Evolutionary conservation across 64 coral and sea anemone genomes (phyloP).

Genomic region (Pocillopora verrucosa): DNA sequence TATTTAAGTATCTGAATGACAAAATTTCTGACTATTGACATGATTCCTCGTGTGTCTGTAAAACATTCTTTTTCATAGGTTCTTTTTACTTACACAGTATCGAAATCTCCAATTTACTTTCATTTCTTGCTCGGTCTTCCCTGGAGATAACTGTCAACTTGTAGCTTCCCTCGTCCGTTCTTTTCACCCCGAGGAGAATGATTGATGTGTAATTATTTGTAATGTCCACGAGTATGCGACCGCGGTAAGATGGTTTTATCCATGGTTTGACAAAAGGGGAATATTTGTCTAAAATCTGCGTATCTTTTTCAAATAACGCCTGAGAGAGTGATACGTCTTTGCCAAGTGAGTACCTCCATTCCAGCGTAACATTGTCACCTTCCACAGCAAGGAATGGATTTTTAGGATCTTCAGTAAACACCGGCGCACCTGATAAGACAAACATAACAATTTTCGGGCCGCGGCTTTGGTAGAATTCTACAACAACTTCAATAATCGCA

Average conservation of each 20-base stretch:
- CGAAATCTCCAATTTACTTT: neutral
- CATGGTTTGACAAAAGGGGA: no score
- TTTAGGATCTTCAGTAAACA: neutral
- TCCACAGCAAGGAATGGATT: neutral
- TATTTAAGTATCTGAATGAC: no score
- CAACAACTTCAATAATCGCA: no score
- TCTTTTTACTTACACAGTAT: neutral
- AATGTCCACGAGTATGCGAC: neutral
- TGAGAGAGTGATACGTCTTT: neutral
- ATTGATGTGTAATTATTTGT: neutral
- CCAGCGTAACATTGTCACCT: neutral
- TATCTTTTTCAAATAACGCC: neutral
- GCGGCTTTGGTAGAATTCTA: no score
- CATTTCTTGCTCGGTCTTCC: neutral
- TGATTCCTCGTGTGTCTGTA: no score
- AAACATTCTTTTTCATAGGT: no score
- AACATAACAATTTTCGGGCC: neutral
- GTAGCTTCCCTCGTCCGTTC: neutral
- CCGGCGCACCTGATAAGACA: neutral
- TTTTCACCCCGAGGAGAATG: neutral
- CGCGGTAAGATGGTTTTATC: neutral
- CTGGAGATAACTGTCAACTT: neutral
- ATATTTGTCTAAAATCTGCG: neutral
- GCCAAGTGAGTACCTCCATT: neutral
- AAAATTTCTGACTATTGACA: no score